Evolutionary conservation across 2,888 invertebrate species (phyloP).

Genomic region (Antheraea yamamai): DNA sequence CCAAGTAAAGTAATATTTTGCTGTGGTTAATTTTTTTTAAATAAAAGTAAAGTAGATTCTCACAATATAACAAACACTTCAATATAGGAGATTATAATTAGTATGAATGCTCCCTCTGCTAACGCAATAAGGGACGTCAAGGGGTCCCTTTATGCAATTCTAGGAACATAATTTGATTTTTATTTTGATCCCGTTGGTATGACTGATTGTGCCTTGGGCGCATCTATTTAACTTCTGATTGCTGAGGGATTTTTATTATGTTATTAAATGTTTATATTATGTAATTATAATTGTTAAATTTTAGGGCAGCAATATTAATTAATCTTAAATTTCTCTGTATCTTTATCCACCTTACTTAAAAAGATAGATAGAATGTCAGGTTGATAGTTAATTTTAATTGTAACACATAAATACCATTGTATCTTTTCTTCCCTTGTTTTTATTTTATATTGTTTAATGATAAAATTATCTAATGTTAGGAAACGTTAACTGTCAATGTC

Average conservation of each 20-base stretch:
- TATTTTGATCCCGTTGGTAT: conserved; percentile 72
- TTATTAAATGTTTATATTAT: conserved; percentile 6
- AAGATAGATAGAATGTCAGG: background rate
- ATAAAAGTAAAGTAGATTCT: background rate
- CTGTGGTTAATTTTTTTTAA: background rate
- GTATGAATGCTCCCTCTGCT: conserved; percentile 34
- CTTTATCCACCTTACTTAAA: background rate
- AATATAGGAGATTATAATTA: conserved; percentile 56
- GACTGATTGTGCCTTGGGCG: conserved; percentile 58
- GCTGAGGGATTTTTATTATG: conserved; percentile 14
- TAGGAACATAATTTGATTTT: conserved; percentile 65
- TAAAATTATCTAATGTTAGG: too few relatives aligned
- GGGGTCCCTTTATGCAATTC: conserved; percentile 53
- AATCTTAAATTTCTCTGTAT: background rate
- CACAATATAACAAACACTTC: conserved; percentile 38
- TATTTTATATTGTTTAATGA: too few relatives aligned
- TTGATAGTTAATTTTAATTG: background rate
- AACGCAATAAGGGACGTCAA: conserved; percentile 43
- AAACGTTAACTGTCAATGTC: too few relatives aligned
- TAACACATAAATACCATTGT: too few relatives aligned
- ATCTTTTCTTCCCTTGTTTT: too few relatives aligned
- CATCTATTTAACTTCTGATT: conserved; percentile 37
- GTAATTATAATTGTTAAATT: background rate
- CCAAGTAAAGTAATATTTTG: too few relatives aligned
- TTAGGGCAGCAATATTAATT: background rate